These are phyloP conservation scores for Champsocephalus esox DNA, from an alignment of 2,797 vertebrate genomes.

Conservation along the genomic window DNA sequence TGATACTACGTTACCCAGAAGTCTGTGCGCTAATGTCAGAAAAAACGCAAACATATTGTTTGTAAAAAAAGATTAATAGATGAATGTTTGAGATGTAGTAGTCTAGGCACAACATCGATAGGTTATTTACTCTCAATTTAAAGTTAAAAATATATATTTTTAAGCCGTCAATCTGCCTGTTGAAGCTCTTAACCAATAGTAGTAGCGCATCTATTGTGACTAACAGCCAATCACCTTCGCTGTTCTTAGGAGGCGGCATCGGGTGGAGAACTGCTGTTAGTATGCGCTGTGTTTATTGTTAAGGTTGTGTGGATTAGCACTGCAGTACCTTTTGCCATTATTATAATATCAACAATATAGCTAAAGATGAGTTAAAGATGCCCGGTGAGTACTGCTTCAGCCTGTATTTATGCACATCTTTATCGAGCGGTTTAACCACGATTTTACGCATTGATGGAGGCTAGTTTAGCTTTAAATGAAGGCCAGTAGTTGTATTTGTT, in stretches of 20 bases:
- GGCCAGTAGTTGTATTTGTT: conserved; percentile 74
- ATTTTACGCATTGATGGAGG: conserved; percentile 45
- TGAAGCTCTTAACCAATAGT: conserved; percentile 69
- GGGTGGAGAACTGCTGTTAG: conserved; percentile 89
- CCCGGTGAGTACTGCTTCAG: conserved; percentile 58
- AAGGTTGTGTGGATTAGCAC: conserved; percentile 95
- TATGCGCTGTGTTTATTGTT: conserved; percentile 91
- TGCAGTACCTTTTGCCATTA: conserved; percentile 77
- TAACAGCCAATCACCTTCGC: conserved; percentile 75
- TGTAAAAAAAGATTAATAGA: not conserved
- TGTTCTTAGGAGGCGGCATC: conserved; percentile 82
- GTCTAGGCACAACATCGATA: accelerated
- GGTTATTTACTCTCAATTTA: accelerated
- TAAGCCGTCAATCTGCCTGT: conserved; percentile 52
- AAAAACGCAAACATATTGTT: accelerated
- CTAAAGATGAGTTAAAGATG: conserved; percentile 55
- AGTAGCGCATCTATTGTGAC: conserved; percentile 38
- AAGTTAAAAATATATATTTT: not conserved
- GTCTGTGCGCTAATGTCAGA: conserved; percentile 15
- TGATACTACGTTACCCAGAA: conserved; percentile 80
- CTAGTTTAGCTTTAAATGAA: conserved; percentile 75
- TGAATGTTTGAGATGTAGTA: accelerated
- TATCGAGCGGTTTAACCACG: conserved; percentile 34
- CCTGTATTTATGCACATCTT: conserved; percentile 8
- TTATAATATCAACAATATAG: conserved; percentile 63